Conservation (phyloP, 2,113 vertebrate genomes). For the Oophaga pumilio region DNA sequence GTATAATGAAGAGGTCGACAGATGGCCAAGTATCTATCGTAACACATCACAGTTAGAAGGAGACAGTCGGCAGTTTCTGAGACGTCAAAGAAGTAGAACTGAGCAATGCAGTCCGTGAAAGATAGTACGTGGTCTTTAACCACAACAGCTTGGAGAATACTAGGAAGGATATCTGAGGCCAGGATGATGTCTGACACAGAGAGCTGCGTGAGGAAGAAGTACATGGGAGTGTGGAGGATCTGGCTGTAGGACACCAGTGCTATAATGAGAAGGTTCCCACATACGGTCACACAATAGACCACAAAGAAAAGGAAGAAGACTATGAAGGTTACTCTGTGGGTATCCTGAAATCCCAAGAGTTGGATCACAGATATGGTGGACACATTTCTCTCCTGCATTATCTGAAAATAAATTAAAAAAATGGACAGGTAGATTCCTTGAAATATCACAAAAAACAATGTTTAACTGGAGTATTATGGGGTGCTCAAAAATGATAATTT, state of each 20-base stretch:
- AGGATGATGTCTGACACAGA: slow-evolving; percentile 21
- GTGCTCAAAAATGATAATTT: too few species aligned
- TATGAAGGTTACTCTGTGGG: background rate
- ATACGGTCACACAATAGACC: slow-evolving; percentile 14
- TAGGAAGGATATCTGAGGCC: slow-evolving; percentile 8
- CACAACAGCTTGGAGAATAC: background rate
- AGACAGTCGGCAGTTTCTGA: slow-evolving; percentile 57
- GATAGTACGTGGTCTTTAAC: background rate
- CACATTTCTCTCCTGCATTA: slow-evolving; percentile 1
- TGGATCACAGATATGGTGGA: slow-evolving; percentile 15
- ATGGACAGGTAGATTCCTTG: background rate
- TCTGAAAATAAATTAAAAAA: background rate
- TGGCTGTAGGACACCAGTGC: background rate
- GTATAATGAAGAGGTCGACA: slow-evolving; percentile 54
- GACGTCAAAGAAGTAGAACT: slow-evolving; percentile 17
- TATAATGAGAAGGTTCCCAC: slow-evolving; percentile 25
- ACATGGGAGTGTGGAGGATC: slow-evolving; percentile 34
- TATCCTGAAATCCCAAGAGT: slow-evolving; percentile 23
- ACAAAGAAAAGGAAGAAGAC: slow-evolving; percentile 7
- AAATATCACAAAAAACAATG: too few species aligned
- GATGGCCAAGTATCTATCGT: slow-evolving; percentile 65
- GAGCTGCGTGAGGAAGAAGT: slow-evolving; percentile 39
- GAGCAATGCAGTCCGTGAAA: slow-evolving; percentile 1
- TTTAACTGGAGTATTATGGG: too few species aligned
- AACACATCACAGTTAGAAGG: slow-evolving; percentile 63